Evolutionary conservation across 1,140 invertebrate genomes (phyloP), one percentile per base, ranked within the genome.

Genomic region (Drosophila rufa): DNA sequence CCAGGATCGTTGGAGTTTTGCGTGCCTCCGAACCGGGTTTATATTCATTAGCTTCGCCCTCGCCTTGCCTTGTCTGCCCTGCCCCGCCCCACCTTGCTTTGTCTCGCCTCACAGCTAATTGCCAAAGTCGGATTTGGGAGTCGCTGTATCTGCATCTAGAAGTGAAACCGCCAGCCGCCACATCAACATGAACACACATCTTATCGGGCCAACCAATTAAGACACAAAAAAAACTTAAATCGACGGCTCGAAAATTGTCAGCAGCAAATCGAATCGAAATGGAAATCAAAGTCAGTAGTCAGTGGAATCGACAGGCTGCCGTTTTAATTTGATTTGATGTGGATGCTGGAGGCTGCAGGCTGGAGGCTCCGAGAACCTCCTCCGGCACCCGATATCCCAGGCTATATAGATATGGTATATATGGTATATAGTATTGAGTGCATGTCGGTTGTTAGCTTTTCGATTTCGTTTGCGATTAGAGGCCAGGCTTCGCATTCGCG

Each of bases 171-270:
- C 66, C 27, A 46, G 17, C 64, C 62, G 55, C 67, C 55, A 74
- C 77, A 84, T 64, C 73, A 84, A 89, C 84, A 89, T 89, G 69
- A 74, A 75, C 73, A 80, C 84, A 87, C 80, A 90, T 89, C 85
- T 89, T 89, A 89, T 89, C 85, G 50, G 75, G 60, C 64, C 68
- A 79, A 85, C 81, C 85, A 89, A 89, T 89, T 89, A 89, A 89
- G 85, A 89, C 85, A 79, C 53, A 70, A 43, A 79, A 82, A 56
- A 86, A 85, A 84, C 81, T 69, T 56, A 75, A 69, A 47, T 66
- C 42, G 56, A 71, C 79, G 66, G 75, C 82, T 78, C 48, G 76
- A 77, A 80, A 87, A 84, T 66, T 84, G 73, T 71, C 80, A 84
- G 68, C 68, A 78, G 53, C 53, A 56, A 56, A 56, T 56, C 53